phyloP scores from a whole-genome alignment of 2,113 vertebrate genomes.

The Muscicapa adusta region DNA sequence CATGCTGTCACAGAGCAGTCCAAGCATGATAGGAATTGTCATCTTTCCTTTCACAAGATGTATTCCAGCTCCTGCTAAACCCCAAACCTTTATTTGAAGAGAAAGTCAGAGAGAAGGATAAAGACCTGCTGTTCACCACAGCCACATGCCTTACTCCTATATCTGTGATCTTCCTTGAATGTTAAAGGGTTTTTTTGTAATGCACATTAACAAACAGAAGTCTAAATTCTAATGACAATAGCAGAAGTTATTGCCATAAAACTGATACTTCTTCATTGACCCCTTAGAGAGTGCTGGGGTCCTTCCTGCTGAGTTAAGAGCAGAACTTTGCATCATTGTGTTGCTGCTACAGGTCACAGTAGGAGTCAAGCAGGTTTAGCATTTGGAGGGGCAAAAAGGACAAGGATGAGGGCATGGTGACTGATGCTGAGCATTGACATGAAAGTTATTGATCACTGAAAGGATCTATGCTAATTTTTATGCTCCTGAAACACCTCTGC shows the following conservation, averaged over 20 bases:
- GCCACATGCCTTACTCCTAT: not conserved
- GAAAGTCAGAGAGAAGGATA: not conserved
- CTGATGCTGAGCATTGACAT: not conserved
- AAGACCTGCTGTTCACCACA: not conserved
- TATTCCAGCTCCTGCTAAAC: not conserved
- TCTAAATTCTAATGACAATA: not conserved
- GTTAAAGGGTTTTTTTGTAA: not conserved
- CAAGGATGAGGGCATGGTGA: not conserved
- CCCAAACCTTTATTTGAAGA: not conserved
- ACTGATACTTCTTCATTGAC: not conserved
- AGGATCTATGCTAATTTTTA: not conserved
- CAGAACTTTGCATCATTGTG: not conserved
- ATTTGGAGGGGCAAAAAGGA: not conserved
- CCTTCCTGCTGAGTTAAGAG: not conserved
- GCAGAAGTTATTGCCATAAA: not conserved
- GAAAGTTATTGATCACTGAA: not conserved
- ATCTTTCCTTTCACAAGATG: not conserved
- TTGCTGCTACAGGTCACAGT: not conserved
- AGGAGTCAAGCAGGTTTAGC: not conserved
- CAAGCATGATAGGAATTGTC: not conserved
- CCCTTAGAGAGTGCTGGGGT: not conserved
- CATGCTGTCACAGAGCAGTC: not conserved
- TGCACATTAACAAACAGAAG: accelerated
- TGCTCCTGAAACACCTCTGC: not conserved
- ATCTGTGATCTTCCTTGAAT: not conserved